Base-by-base conservation (phyloP, 30 jellyfish, hydroid and myxozoan genomes). In the Chrysaora quinquecirrha region DNA sequence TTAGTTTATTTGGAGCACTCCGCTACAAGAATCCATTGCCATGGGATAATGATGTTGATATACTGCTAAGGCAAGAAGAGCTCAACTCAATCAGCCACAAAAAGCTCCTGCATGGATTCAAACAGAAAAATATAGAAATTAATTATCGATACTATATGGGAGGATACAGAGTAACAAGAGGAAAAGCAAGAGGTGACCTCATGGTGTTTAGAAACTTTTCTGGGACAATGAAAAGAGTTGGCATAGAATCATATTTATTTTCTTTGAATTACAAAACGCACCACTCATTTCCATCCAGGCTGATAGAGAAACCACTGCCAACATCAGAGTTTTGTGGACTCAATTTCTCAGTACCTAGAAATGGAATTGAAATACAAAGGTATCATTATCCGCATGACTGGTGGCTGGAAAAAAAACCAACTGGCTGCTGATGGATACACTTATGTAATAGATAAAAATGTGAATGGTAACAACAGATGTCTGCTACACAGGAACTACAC, bases 1-100 rank as follows among this genome's bases (percentile, higher is more conserved):
- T 65, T 58, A 93, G 98, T 76, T 50, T 93, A 50, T 93, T 96
- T 96, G 98, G 98, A 1, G 98, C 98, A 24, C 62, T 87, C 35
- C 97, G 98, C 4, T 75, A 69, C 84, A 63, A 84, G 60, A 48
- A 87, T 9, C 98, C 98, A 12, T 68, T 93, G 21, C 97, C 97
- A 6, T 93, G 98, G 98, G 98, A 93, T 62, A 75, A 89, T 65
- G 98, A 93, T 71, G 86, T 82, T 24, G 98, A 93, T 76, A 31
- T 93, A 27, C 87, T 89, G 3, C 32, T 93, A 10, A 52, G 89
- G 29, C 75, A 77, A 21, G 94, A 86, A 32, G 97, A 93, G 19
- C 73, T 86, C 32, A 78, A 71, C 7, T 56, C 69, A 7, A 84
- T 80, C 24, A 72, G 63, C 32, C 87, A 80, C 63, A 70, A 82